Conservation (phyloP, 1,140 invertebrate genomes). For the Parasteatoda tepidariorum region DNA sequence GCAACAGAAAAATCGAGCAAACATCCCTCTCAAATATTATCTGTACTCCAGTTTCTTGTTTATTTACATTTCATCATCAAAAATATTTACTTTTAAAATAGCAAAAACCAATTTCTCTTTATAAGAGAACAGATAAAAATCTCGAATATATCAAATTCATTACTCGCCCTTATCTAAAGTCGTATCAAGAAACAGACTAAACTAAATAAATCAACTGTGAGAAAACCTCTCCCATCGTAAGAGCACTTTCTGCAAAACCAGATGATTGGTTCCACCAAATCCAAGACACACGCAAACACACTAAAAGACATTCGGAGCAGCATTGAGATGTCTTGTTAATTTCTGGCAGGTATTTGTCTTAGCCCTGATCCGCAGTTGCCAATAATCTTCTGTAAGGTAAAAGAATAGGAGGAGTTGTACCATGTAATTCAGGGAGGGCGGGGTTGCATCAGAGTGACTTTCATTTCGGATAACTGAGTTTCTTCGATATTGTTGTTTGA, state of each 20-base stretch:
- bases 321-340: conserved; percentile 31
- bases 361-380: conserved; percentile 35
- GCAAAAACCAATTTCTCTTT: no score
- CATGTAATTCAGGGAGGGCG: conserved; percentile 50
- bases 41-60: no score
- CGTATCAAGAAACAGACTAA: no score
- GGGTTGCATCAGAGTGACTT: conserved; percentile 30
- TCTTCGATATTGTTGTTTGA: conserved; percentile 24
- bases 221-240: background rate
- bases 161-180: no score
- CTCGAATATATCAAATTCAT: no score
- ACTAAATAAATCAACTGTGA: no score
- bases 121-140: no score
- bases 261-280: conserved; percentile 35
- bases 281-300: conserved; percentile 25
- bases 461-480: conserved; percentile 30
- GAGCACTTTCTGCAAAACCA: conserved; percentile 20
- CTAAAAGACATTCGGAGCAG: conserved; percentile 7
- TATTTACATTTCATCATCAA: no score
- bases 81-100: no score
- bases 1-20: no score
- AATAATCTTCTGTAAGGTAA: conserved; percentile 41
- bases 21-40: no score
- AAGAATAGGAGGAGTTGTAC: conserved; percentile 11
- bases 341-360: conserved; percentile 55